Conservation (phyloP, 64 coral and sea anemone genomes). For the Cladopsammia gracilis region DNA sequence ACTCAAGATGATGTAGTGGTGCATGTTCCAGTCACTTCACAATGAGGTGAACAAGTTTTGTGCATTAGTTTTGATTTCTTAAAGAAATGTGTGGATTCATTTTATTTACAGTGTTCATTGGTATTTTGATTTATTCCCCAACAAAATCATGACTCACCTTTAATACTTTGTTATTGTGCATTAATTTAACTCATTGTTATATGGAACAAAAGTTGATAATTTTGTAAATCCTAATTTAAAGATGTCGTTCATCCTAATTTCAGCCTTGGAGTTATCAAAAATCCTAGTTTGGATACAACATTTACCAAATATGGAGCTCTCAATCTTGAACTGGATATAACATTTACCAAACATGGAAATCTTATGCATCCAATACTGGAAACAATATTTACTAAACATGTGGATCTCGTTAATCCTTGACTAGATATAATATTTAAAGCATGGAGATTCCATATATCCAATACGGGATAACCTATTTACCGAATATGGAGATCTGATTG, state of each 20-base stretch:
- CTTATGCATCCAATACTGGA: constrained; percentile 14
- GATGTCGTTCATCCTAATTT: neutral
- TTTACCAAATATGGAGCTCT: neutral
- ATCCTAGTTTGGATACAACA: constrained; percentile 9
- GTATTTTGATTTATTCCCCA: constrained; percentile 12
- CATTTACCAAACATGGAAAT: neutral
- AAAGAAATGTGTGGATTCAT: neutral
- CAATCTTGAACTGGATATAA: neutral
- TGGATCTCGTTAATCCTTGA: neutral
- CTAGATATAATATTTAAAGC: constrained; percentile 7
- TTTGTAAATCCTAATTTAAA: neutral
- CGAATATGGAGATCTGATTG: constrained; percentile 6
- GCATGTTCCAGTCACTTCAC: neutral
- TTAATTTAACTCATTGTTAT: constrained; percentile 25
- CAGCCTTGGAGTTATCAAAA: neutral
- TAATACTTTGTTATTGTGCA: neutral
- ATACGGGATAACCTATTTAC: constrained; percentile 4
- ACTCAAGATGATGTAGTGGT: constrained; percentile 32
- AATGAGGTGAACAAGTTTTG: neutral
- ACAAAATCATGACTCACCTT: constrained; percentile 10
- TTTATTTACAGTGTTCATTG: no score
- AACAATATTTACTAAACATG: constrained; percentile 12
- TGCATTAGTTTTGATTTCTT: neutral
- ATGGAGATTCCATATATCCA: constrained; percentile 11
- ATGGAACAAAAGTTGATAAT: neutral